Evolutionary conservation across 2,888 invertebrate genomes (phyloP).

Genomic region (Mesopsocus fuscifrons): DNA sequence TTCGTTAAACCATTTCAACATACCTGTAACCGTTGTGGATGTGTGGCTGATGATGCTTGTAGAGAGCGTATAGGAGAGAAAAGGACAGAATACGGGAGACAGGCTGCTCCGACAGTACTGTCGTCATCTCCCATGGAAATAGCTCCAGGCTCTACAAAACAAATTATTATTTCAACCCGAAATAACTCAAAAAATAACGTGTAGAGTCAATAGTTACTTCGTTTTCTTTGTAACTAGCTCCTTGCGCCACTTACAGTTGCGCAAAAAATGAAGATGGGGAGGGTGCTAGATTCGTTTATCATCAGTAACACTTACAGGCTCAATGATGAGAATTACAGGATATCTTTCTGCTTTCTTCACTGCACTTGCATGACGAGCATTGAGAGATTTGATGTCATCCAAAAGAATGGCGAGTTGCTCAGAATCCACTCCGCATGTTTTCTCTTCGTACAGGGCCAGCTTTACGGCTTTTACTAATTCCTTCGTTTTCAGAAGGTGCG

Average conservation of each 20-base stretch:
- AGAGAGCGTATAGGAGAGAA: neutral
- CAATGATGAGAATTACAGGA: constrained; percentile 2
- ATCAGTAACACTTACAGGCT: neutral
- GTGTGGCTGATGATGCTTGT: constrained; percentile 2
- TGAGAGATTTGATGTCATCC: constrained; percentile 3
- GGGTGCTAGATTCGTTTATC: too few relatives aligned
- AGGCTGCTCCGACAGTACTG: neutral
- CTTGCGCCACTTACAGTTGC: too few relatives aligned
- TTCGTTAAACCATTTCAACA: too few relatives aligned
- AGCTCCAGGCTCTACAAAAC: neutral
- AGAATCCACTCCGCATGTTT: neutral
- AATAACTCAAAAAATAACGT: too few relatives aligned
- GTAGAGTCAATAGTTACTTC: too few relatives aligned
- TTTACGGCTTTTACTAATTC: constrained; percentile 1
- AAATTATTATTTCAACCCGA: neutral
- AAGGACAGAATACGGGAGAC: neutral
- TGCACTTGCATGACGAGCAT: neutral
- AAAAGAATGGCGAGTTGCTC: neutral
- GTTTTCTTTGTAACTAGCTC: too few relatives aligned
- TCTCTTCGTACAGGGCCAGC: neutral
- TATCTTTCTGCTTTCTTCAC: neutral
- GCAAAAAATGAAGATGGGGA: too few relatives aligned
- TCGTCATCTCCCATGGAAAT: constrained; percentile 5
- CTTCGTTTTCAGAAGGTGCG: neutral
- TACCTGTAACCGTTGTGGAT: constrained; percentile 4